phyloP scores from a whole-genome alignment of 1,140 invertebrate genomes.

The Panonychus citri region DNA sequence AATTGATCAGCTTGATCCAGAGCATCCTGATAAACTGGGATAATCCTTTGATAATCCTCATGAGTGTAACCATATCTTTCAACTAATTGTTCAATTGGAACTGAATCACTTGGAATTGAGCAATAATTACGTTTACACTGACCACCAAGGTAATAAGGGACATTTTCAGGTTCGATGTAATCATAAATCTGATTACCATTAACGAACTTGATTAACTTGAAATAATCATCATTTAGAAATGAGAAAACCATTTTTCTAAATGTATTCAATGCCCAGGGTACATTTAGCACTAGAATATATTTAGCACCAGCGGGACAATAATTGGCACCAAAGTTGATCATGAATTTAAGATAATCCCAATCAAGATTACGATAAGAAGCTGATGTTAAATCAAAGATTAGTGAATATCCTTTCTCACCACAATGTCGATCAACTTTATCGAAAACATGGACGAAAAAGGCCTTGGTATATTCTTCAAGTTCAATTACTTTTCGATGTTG shows the following conservation, averaged over 20 bases:
- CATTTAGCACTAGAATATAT: constrained; percentile 8
- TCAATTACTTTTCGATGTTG: constrained; percentile 7
- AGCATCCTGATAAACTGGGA: background rate
- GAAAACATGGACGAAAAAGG: constrained; percentile 4
- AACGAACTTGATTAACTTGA: constrained; percentile 10
- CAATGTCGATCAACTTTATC: constrained; percentile 7
- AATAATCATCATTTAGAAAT: constrained; percentile 1
- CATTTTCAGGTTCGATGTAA: constrained; percentile 10
- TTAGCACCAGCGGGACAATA: constrained; percentile 8
- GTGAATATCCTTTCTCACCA: constrained; percentile 2
- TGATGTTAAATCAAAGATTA: constrained; percentile 9
- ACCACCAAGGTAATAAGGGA: constrained; percentile 14
- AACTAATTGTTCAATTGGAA: background rate
- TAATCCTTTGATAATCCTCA: background rate
- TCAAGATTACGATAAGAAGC: constrained; percentile 9
- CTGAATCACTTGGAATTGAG: constrained; percentile 2
- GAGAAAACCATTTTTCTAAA: constrained; percentile 1
- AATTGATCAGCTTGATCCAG: background rate
- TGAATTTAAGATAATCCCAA: constrained; percentile 5
- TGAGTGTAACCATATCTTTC: background rate
- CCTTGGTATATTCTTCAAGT: constrained; percentile 2
- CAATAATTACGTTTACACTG: constrained; percentile 7
- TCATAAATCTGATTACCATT: constrained; percentile 7
- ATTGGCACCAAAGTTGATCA: constrained; percentile 1
- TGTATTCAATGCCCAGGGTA: constrained; percentile 9